Evolutionary conservation across 2,888 invertebrate genomes (phyloP).

Genomic region (Operophtera brumata): DNA sequence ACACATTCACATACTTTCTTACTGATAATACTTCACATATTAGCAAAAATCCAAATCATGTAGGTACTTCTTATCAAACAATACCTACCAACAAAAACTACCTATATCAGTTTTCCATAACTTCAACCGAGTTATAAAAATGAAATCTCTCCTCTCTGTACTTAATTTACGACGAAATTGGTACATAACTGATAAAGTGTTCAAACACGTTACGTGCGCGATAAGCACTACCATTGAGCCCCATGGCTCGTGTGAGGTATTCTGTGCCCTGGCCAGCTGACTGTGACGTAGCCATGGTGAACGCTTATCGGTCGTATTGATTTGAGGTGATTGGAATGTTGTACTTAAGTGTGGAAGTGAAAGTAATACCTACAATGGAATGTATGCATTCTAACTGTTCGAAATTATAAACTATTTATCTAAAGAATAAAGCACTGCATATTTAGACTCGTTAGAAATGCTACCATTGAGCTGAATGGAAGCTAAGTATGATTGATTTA

Average conservation of each 20-base stretch:
- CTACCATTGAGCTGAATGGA: too few relatives aligned
- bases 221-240: conserved; percentile 20
- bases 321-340: background rate
- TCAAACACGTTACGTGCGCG: conserved; percentile 12
- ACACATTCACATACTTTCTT: too few relatives aligned
- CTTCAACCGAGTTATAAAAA: background rate
- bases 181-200: conserved; percentile 4
- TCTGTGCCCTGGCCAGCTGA: conserved; percentile 18
- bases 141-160: background rate
- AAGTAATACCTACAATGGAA: background rate
- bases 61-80: too few relatives aligned
- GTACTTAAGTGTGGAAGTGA: background rate
- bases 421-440: too few relatives aligned
- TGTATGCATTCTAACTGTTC: too few relatives aligned
- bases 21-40: too few relatives aligned
- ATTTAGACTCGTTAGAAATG: too few relatives aligned
- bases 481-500: too few relatives aligned
- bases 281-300: conserved; percentile 10
- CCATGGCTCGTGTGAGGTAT: conserved; percentile 12
- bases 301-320: background rate
- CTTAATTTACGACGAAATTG: conserved; percentile 7
- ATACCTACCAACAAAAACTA: too few relatives aligned
- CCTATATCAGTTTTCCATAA: too few relatives aligned
- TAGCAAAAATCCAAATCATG: too few relatives aligned
- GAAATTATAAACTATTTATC: too few relatives aligned